Conservation (phyloP, 2,888 invertebrate genomes). For the Chromoteleia sp. region DNA sequence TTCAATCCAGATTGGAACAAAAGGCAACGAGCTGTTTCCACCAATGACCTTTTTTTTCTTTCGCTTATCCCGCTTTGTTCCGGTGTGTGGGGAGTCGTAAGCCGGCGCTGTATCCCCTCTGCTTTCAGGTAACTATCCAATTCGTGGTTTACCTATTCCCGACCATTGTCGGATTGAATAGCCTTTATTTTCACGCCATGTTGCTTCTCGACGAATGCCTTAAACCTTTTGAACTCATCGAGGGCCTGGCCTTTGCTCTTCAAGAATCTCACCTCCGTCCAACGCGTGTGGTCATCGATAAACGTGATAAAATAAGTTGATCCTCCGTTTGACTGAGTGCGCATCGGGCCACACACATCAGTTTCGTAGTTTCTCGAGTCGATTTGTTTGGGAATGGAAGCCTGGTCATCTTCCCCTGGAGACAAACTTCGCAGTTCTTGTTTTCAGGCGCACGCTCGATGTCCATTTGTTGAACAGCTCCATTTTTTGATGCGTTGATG, state of each 20-base stretch:
- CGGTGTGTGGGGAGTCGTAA: conserved; percentile 1
- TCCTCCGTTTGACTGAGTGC: conserved; percentile 62
- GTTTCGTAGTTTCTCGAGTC: conserved; percentile 13
- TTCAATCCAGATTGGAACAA: neutral
- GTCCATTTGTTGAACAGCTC: conserved; percentile 32
- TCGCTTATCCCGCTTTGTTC: conserved; percentile 75
- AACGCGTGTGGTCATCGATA: conserved; percentile 72
- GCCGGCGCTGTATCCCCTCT: neutral
- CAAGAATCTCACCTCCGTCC: conserved; percentile 65
- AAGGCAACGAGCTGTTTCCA: neutral
- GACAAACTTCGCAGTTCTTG: conserved; percentile 21
- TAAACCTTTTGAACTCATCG: conserved; percentile 46
- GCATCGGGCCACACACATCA: conserved; percentile 72
- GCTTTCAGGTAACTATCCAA: conserved; percentile 2
- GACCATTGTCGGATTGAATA: conserved; percentile 49
- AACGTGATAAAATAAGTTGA: conserved; percentile 70
- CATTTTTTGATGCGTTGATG: conserved; percentile 27
- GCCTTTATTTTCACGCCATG: conserved; percentile 54
- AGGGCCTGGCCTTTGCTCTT: conserved; percentile 34
- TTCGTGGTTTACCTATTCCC: conserved; percentile 1
- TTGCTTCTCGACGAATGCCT: conserved; percentile 52
- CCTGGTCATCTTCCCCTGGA: conserved; percentile 34
- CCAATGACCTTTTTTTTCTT: conserved; percentile 71
- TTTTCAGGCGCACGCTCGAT: neutral
- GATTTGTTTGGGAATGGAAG: conserved; percentile 34